phyloP scores from a whole-genome alignment of 2,797 vertebrate species.

The Gymnopithys bicolor region DNA sequence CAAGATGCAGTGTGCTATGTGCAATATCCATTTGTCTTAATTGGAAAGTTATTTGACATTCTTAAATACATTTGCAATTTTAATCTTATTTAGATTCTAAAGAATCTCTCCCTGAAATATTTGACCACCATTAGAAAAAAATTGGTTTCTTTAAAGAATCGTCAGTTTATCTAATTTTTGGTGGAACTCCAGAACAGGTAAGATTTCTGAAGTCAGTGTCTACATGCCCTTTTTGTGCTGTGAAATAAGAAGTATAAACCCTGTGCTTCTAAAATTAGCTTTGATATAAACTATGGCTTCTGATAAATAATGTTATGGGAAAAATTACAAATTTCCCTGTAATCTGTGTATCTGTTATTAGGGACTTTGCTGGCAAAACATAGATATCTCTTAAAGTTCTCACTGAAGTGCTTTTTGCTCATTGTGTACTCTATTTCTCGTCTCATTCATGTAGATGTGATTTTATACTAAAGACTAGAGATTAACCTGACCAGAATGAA shows the following conservation, averaged over 20 bases:
- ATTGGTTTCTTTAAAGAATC: not conserved
- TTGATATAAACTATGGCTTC: not conserved
- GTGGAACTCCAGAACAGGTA: not conserved
- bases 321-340: not conserved
- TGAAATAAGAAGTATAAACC: not conserved
- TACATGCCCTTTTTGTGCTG: not conserved
- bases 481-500: constrained; percentile 31
- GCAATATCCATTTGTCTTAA: not conserved
- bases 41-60: not conserved
- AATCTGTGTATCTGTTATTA: not conserved
- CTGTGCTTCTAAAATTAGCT: not conserved
- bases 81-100: not conserved
- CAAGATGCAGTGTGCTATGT: not conserved
- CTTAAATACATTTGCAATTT: not conserved
- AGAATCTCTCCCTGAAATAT: not conserved
- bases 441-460: not conserved
- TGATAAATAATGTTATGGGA: not conserved
- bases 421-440: not conserved
- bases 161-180: not conserved
- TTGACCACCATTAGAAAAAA: not conserved
- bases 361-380: not conserved
- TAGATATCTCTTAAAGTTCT: not conserved
- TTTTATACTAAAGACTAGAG: constrained; percentile 14
- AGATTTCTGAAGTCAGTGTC: not conserved
- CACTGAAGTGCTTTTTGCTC: not conserved